Evolutionary conservation across 2,797 vertebrate species (phyloP), one percentile per base, ranked within the genome.

Genomic region (Gymnodraco acuticeps): DNA sequence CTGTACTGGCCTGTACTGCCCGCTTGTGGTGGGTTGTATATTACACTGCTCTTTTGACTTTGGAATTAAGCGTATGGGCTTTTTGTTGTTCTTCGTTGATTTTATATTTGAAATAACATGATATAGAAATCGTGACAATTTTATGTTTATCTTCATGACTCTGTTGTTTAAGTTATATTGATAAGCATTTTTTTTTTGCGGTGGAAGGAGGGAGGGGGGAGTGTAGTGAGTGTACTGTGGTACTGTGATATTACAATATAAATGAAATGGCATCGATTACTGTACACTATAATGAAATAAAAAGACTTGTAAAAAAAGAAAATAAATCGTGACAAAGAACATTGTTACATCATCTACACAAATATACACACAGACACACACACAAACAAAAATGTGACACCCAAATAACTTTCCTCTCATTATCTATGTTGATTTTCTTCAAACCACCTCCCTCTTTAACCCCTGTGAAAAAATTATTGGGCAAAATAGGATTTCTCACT

Each of bases 401-500:
- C 7, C 59, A 77, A 70, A 77, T 59, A 41, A 60, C 75, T 66
- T 56, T 64, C 50, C 78, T 64, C 71, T 86, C 47, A 73, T 89
- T 90, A 84, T 54, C 27, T 69, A 75, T 64, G 43, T 75, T 80
- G 3, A 77, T 88, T 89, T 86, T 82, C 61, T 75, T 60, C 48
- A 19, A 75, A 67, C 76, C 64, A 14, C 76, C 81, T 85, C 70
- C 8, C 61, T 83, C 53, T 77, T 88, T 85, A 82, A 87, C 85
- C 80, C 82, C 70, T 1, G 23, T 33, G 59, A 45, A 59, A 84
- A 86, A 84, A 86, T 70, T 80, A 76, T 47, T 23, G 3, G 5
- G 51, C 53, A 83, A 84, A 86, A 88, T 52, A 78, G 64, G 70
- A 83, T 88, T 84, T 82, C 62, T 38, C 8, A 64, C 77, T 87